Evolutionary conservation across 2,113 vertebrate genomes (phyloP), one percentile per base, ranked within the genome.

Genomic region (Perccottus glenii): DNA sequence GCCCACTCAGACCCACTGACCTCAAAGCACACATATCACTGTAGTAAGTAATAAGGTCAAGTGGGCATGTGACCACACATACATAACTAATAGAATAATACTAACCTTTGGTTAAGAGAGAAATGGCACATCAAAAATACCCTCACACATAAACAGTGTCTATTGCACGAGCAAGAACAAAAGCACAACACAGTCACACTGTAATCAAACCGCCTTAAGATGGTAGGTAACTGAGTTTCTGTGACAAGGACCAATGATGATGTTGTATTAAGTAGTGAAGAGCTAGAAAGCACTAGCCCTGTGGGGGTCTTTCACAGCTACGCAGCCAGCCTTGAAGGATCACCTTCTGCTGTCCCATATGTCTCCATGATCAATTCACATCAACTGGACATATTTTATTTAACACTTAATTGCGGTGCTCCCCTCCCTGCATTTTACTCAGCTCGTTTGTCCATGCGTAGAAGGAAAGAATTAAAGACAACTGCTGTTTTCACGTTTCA

Each of bases 351-450:
- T 82, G 60, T 75, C 77, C 73, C 75, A 82, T 68, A 81, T 82
- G 82, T 76, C 66, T 68, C 76, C 6, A 51, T 73, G 78, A 87
- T 87, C 81, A 88, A 85, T 90, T 80, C 81, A 81, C 35, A 77
- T 85, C 87, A 84, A 70, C 60, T 40, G 67, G 73, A 68, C 77
- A 90, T 90, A 78, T 88, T 90, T 89, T 87, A 90, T 90, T 89
- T 77, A 89, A 80, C 73, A 71, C 78, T 84, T 80, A 84, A 81
- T 85, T 38, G 78, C 14, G 42, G 58, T 15, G 36, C 82, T 66
- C 79, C 52, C 50, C 61, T 68, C 40, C 58, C 36, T 11, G 5
- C 11, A 5, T 44, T 50, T 68, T 77, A 70, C 16, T 47, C 48
- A 75, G 78, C 66, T 86, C 75, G 62, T 84, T 82, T 82, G 67